Percentiles rank a stretch among this genome's conserved stretches.
phyloP scores from a whole-genome alignment of 2,888 invertebrate genomes.

The Ligdia adustata region DNA sequence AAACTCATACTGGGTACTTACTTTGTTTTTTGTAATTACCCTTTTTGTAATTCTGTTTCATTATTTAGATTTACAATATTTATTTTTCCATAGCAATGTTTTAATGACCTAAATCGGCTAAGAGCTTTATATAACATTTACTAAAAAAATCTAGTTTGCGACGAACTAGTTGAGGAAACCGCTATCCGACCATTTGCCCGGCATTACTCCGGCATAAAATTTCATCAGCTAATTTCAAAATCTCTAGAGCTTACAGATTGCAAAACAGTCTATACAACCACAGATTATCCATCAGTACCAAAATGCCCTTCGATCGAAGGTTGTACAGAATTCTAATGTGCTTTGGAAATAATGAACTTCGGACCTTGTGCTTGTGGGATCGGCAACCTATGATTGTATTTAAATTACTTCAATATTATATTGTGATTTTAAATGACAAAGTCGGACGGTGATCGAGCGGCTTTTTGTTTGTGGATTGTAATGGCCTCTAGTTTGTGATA shows the following conservation, averaged over 20 bases:
- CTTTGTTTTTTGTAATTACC: no score
- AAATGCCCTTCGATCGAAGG: constrained; percentile 35
- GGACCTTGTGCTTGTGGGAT: constrained; percentile 20
- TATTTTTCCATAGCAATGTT: no score
- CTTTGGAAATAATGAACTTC: constrained; percentile 33
- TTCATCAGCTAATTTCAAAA: background rate
- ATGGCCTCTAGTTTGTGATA: no score
- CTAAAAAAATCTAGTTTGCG: no score
- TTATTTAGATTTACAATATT: no score
- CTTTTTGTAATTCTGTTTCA: no score
- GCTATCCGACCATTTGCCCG: background rate
- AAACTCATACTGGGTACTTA: no score
- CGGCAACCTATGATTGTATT: constrained; percentile 18
- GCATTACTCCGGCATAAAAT: background rate
- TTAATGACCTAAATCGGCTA: no score
- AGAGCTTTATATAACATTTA: no score
- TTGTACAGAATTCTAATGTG: constrained; percentile 33
- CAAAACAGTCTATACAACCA: background rate
- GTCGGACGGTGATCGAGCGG: background rate
- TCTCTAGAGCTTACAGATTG: background rate
- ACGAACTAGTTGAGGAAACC: no score
- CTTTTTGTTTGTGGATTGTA: background rate
- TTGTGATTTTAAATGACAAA: no score
- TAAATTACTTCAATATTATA: constrained; percentile 15
- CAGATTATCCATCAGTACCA: constrained; percentile 10